Evolutionary conservation across 2,888 invertebrate genomes (phyloP).

Genomic region (Spicauda simplicius): DNA sequence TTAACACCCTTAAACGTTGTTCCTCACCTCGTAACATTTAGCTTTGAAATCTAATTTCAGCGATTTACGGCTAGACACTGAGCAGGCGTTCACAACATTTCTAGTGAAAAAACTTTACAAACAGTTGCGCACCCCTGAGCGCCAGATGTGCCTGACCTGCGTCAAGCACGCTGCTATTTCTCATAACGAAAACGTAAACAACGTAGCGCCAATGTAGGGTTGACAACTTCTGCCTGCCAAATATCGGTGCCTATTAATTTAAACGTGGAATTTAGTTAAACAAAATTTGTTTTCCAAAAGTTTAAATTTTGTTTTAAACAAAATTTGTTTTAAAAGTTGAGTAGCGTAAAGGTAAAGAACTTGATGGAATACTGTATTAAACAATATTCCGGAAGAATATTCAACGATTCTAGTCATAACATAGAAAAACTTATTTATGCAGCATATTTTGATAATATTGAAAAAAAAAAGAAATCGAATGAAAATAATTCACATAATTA

Average conservation of each 20-base stretch:
- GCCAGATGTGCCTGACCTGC: constrained; percentile 75
- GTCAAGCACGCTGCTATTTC: constrained; percentile 49
- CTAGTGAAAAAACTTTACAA: constrained; percentile 43
- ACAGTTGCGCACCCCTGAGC: constrained; percentile 39
- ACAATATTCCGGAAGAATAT: too few species aligned
- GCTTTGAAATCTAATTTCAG: constrained; percentile 30
- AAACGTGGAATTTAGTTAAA: background rate
- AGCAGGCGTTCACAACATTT: constrained; percentile 42
- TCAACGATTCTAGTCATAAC: too few species aligned
- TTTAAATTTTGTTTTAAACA: too few species aligned
- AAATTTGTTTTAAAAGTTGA: too few species aligned
- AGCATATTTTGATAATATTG: too few species aligned
- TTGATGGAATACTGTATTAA: too few species aligned
- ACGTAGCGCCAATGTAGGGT: constrained; percentile 44
- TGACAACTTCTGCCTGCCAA: background rate
- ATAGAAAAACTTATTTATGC: too few species aligned
- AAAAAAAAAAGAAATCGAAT: too few species aligned
- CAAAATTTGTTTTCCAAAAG: too few species aligned
- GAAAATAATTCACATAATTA: too few species aligned
- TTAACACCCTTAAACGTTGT: background rate
- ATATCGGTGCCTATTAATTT: background rate
- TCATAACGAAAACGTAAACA: constrained; percentile 41
- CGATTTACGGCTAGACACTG: constrained; percentile 30
- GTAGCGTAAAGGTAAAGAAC: too few species aligned
- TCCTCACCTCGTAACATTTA: background rate